Evolutionary conservation across 2,797 vertebrate species (phyloP).

Genomic region (Sebastolobus alascanus): DNA sequence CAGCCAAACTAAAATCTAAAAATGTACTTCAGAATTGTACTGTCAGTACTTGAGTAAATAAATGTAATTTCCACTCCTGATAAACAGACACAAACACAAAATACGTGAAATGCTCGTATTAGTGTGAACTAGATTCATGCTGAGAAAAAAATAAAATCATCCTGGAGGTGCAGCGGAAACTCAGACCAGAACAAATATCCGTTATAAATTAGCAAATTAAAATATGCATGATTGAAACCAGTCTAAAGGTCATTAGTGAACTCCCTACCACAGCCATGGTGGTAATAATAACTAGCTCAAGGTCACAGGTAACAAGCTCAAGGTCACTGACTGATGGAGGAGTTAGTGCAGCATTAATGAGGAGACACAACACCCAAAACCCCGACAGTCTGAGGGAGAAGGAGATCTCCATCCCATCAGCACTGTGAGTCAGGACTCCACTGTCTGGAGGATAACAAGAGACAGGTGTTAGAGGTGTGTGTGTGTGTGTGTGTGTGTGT

Average conservation of each 20-base stretch:
- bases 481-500: not conserved
- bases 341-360: slow-evolving; percentile 83
- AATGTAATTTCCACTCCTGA: not conserved
- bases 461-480: slow-evolving; percentile 26
- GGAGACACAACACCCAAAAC: slow-evolving; percentile 73
- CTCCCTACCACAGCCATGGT: slow-evolving; percentile 64
- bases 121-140: not conserved
- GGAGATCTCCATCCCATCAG: slow-evolving; percentile 73
- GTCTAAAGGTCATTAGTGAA: slow-evolving; percentile 49
- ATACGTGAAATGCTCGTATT: not conserved
- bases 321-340: slow-evolving; percentile 75
- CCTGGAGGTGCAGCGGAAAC: not conserved
- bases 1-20: too few relatives aligned
- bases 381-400: slow-evolving; percentile 68
- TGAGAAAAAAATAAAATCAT: slow-evolving; percentile 2
- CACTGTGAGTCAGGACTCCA: slow-evolving; percentile 19
- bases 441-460: slow-evolving; percentile 24
- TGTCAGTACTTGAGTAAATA: not conserved
- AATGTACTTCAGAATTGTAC: not conserved
- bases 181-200: not conserved
- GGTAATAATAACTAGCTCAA: slow-evolving; percentile 54
- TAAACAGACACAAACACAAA: not conserved
- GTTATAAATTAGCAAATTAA: not conserved
- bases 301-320: slow-evolving; percentile 71
- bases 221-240: not conserved